Percentiles rank a stretch among this genome's conserved stretches.
Evolutionary conservation across 2,797 vertebrate genomes (phyloP).

Genomic region (Helarctos malayanus): DNA sequence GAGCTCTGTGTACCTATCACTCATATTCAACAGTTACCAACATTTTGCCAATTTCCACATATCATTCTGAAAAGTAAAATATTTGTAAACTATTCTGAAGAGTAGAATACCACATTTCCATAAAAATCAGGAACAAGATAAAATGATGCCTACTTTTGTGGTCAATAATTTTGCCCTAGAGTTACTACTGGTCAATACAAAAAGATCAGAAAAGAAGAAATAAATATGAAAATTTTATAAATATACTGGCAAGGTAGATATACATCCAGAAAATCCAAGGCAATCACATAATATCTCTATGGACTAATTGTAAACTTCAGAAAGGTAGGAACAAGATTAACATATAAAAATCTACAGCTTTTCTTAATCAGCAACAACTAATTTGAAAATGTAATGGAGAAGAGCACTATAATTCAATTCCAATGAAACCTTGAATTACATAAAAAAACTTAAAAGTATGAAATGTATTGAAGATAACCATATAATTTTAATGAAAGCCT

Average conservation of each 20-base stretch:
- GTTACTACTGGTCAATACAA: neutral
- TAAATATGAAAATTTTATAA: neutral
- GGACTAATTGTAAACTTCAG: slow-evolving; percentile 1
- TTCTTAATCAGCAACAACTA: neutral
- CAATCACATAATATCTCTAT: neutral
- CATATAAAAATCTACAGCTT: neutral
- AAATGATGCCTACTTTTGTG: neutral
- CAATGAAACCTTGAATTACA: neutral
- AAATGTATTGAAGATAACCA: slow-evolving; percentile 19
- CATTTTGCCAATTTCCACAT: slow-evolving; percentile 20
- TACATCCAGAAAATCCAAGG: neutral
- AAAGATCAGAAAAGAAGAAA: neutral
- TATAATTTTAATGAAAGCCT: slow-evolving; percentile 41
- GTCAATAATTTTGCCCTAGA: neutral
- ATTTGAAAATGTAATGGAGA: neutral
- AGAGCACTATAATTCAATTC: slow-evolving; percentile 1
- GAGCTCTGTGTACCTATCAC: neutral
- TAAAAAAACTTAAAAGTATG: slow-evolving; percentile 13
- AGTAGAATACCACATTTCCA: slow-evolving; percentile 4
- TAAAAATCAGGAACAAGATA: neutral
- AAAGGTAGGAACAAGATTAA: slow-evolving; percentile 12
- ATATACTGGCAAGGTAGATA: neutral
- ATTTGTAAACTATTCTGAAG: slow-evolving; percentile 8
- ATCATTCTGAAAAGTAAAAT: slow-evolving; percentile 20
- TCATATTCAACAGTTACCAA: slow-evolving; percentile 29